A percentile compares a stretch with the other conserved stretches of the same genome.
Evolutionary conservation across 2,797 vertebrate genomes (phyloP).

Genomic region (Choloepus didactylus): DNA sequence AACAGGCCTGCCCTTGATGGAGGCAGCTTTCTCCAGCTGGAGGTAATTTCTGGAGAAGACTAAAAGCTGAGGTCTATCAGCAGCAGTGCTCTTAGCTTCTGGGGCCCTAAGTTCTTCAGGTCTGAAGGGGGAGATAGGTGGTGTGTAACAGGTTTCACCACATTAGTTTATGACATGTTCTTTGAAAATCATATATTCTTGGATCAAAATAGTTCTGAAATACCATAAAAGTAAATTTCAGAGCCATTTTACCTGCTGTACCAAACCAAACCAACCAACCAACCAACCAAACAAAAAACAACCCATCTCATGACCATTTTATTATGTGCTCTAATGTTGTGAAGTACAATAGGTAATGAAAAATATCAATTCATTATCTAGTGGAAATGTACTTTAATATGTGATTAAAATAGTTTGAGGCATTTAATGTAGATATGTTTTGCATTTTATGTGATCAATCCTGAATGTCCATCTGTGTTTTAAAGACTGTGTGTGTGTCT

Average conservation of each 20-base stretch:
- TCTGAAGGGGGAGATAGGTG: neutral
- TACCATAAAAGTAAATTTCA: slow-evolving; percentile 33
- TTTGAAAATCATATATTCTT: neutral
- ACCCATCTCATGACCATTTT: slow-evolving; percentile 38
- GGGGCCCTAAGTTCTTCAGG: neutral
- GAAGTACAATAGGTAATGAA: slow-evolving; percentile 41
- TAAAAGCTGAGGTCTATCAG: neutral
- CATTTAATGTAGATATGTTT: neutral
- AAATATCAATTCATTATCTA: neutral
- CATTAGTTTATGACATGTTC: neutral
- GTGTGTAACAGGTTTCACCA: neutral
- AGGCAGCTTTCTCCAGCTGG: neutral
- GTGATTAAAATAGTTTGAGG: neutral
- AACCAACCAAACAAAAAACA: neutral
- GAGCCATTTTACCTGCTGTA: slow-evolving; percentile 15
- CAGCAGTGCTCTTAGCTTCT: accelerated
- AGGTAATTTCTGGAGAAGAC: neutral
- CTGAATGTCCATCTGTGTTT: slow-evolving; percentile 8
- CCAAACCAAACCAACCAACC: neutral
- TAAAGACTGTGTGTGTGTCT: neutral
- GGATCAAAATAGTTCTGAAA: slow-evolving; percentile 27
- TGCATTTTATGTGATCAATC: neutral
- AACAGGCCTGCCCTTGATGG: neutral
- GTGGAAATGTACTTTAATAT: slow-evolving; percentile 54
- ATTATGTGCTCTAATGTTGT: neutral